Conservation (phyloP, 1,140 invertebrate genomes). For the Sinonovacula constricta region DNA sequence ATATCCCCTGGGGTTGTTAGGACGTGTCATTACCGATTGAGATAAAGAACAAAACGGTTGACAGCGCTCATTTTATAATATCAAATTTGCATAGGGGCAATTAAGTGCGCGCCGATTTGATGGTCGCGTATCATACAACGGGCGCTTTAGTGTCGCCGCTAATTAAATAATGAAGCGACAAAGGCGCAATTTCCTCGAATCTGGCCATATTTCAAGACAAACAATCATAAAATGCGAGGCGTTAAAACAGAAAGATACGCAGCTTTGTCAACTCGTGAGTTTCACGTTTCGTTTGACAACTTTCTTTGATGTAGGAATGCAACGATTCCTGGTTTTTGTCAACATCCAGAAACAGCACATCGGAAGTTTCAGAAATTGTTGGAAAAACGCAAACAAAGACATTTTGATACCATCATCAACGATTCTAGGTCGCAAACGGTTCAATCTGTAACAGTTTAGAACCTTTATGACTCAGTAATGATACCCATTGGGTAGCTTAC, state of each 20-base stretch:
- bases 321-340: not conserved
- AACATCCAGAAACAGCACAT: too few relatives aligned
- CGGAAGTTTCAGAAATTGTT: too few relatives aligned
- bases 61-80: constrained; percentile 54
- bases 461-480: too few relatives aligned
- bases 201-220: constrained; percentile 48
- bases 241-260: not conserved
- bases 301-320: constrained; percentile 51
- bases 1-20: constrained; percentile 25
- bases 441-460: too few relatives aligned
- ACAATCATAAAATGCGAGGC: constrained; percentile 23
- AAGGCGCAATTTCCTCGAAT: constrained; percentile 54
- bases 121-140: constrained; percentile 21
- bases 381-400: too few relatives aligned
- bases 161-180: constrained; percentile 56
- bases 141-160: constrained; percentile 44
- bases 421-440: too few relatives aligned
- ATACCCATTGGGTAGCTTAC: too few relatives aligned
- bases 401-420: too few relatives aligned
- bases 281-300: constrained; percentile 36
- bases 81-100: constrained; percentile 56
- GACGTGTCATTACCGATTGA: constrained; percentile 41
- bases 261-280: not conserved
- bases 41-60: constrained; percentile 55
- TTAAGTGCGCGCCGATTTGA: constrained; percentile 48